Evolutionary conservation across 1,140 invertebrate species (phyloP), one percentile per base, ranked within the genome.

Genomic region (Augochlora pura): DNA sequence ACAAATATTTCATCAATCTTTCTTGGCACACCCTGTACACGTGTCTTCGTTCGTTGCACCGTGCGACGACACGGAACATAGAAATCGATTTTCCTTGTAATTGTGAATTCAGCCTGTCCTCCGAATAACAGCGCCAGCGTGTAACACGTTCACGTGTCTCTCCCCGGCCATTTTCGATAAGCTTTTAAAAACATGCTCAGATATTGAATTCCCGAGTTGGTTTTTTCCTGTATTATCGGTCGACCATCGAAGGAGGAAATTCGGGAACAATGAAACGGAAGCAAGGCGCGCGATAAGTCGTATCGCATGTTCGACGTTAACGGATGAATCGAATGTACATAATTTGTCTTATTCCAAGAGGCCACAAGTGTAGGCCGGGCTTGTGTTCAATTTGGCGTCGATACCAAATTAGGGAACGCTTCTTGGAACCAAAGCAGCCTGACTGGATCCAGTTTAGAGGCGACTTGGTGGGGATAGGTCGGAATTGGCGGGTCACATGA

Each of bases 31-130:
- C 32, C 16, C 38, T 49, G 21, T 63, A 12, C 39, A 63, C 46
- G 18, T 18, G 18, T 52, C 63, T 71, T 52, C 75, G 75, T 77
- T 77, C 75, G 59, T 77, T 77, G 60, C 57, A 49, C 42, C 69
- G 25, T 3, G 2, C n/a, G 16, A 16, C 32, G 32, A 32, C 32
- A 32, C 32, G 32, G 32, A 32, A 32, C n/a, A 14, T 4, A 9
- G 27, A 42, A 63, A 77, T 71, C 42, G 32, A 70, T 77, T 71
- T 77, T 52, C 27, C 8, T 27, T n/a, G 1, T 16, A 7, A 64
- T 42, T 52, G 54, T 27, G 52, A 71, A 77, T 52, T 63, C 25
- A 14, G 10, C 12, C 16, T 14, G 39, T 42, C 21, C 3, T 5
- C 8, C 21, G 21, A 14, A 8, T 42, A 46, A 14, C 42, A 46